Base-by-base conservation (phyloP, 2,113 vertebrate species). In the Sorex araneus region DNA sequence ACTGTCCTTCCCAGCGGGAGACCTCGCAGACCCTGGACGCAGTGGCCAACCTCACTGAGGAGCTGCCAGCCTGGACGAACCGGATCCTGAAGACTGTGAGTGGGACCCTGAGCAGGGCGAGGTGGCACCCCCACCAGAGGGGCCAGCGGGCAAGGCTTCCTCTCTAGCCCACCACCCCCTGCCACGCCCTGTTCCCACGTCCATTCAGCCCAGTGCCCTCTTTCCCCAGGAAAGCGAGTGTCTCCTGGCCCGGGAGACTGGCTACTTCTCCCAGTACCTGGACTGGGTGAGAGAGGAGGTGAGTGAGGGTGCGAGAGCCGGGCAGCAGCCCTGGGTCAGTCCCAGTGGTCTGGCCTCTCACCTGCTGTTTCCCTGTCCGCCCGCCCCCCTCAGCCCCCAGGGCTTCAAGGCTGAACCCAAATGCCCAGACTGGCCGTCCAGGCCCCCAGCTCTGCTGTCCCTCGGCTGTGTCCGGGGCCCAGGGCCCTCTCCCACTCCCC, bases 231-330 rank as follows among this genome's bases (percentile, higher is more conserved):
- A 98, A 10, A 96, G 98, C 0, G 47, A 94, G 73, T 98, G 98
- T 84, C 97, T 98, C 89, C 90, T 95, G 4, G 86, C 63, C 34
- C 97, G 97, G 94, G 97, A 97, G 87, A 85, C 97, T 80, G 83
- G 84, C 2, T 98, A 97, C 79, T 96, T 98, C 12, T 28, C 92
- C 0, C 97, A 98, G 90, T 98, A 98, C 15, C 74, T 97, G 30
- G 90, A 43, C 80, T 98, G 98, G 98, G 97, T 97, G 0, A 96
- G 93, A 83, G 96, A 97, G 45, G 97, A 93, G 96, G 98, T 98
- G 93, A 96, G 98, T 95, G 8, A 50, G 47, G 25, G n/a, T n/a
- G n/a, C n/a, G n/a, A n/a, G n/a, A n/a, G n/a, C n/a, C n/a, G n/a
- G n/a, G 21, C 27, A 27, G 3, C 64, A 11, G 63, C 54, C 28